A percentile compares a stretch with the other conserved stretches of the same genome.
Conservation (phyloP, 2,797 vertebrate genomes). For the Brachyrhaphis roseni region DNA sequence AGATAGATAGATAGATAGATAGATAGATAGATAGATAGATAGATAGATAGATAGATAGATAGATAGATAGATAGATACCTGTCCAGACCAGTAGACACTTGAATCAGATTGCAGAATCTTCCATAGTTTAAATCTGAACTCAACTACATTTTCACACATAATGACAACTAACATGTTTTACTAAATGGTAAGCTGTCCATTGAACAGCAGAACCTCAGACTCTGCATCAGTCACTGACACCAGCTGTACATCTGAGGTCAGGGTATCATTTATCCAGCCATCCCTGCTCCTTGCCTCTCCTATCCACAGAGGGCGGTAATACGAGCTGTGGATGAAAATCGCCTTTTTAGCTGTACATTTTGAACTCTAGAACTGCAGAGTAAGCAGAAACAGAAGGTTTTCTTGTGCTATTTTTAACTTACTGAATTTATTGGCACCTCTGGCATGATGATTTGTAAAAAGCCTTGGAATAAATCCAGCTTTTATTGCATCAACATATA, state of each 20-base stretch:
- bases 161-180: not conserved
- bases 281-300: conserved; percentile 5
- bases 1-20: no score
- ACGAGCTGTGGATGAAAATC: not conserved
- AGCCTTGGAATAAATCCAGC: not conserved
- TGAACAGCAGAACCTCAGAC: not conserved
- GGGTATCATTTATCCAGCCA: not conserved
- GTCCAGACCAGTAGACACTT: not conserved
- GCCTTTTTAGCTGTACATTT: not conserved
- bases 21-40: no score
- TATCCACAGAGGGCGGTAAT: not conserved
- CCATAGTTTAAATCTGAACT: not conserved
- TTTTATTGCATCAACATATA: not conserved
- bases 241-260: conserved; percentile 1
- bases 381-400: no score
- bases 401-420: no score
- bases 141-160: not conserved
- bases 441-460: not conserved
- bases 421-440: not conserved
- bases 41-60: no score
- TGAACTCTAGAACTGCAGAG: not conserved
- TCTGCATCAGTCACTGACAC: conserved; percentile 12
- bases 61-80: not conserved
- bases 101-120: not conserved
- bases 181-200: not conserved